Conservation (phyloP, 2,113 vertebrate genomes). For the Megatriorchis doriae region DNA sequence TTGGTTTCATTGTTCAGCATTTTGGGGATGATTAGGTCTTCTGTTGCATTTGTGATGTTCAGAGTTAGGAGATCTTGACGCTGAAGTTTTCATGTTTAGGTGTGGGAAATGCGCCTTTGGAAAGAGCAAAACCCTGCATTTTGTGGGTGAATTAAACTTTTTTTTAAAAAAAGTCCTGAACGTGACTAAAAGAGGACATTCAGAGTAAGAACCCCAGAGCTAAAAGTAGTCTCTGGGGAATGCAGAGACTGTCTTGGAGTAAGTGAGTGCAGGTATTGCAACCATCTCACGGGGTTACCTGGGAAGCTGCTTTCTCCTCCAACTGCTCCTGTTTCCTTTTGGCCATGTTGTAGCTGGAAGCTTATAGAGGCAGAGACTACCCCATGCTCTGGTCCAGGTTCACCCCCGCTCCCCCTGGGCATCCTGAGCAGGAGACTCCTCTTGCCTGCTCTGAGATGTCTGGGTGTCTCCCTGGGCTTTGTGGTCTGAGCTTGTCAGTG, state of each 20-base stretch:
- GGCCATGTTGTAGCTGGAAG: background rate
- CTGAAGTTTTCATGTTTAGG: rapidly evolving
- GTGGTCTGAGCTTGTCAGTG: rapidly evolving
- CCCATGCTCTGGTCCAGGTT: rapidly evolving
- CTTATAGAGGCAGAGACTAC: background rate
- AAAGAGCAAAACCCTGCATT: background rate
- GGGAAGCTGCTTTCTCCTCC: background rate
- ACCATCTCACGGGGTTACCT: background rate
- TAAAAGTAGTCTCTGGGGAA: background rate
- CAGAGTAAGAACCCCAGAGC: background rate
- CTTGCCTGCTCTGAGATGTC: background rate
- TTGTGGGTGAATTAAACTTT: background rate
- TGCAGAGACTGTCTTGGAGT: background rate
- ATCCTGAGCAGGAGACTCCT: background rate
- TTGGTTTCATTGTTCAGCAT: background rate
- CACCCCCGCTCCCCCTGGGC: background rate
- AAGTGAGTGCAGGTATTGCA: background rate
- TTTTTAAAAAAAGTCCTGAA: background rate
- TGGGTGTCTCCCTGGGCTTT: background rate
- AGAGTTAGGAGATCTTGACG: rapidly evolving
- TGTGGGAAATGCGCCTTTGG: background rate
- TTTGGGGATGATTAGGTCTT: background rate
- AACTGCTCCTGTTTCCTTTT: background rate
- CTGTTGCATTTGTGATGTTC: background rate
- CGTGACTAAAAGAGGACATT: background rate